These are phyloP conservation scores for Coranthus polyacanthus DNA, from an alignment of 2,797 vertebrate genomes.

Conservation along the genomic window DNA sequence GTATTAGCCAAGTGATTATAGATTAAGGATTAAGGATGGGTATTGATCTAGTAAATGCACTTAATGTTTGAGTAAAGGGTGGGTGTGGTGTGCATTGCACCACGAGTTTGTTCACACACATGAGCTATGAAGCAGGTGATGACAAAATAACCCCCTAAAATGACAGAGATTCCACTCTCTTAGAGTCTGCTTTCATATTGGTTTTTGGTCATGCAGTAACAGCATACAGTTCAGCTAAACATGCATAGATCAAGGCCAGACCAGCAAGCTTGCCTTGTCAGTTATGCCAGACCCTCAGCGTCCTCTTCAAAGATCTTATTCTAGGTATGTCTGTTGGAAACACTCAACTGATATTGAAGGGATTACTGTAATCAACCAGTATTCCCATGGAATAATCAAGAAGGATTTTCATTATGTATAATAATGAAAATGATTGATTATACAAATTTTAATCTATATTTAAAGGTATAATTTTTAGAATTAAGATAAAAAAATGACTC, in stretches of 20 bases:
- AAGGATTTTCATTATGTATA: background rate
- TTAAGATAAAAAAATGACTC: too few species aligned
- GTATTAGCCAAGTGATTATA: conserved; percentile 40
- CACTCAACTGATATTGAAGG: conserved; percentile 33
- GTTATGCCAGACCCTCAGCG: conserved; percentile 36
- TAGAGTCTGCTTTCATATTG: conserved; percentile 28
- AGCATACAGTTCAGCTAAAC: conserved; percentile 13
- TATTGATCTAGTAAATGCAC: conserved; percentile 36
- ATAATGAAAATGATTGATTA: conserved; percentile 30
- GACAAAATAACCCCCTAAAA: conserved; percentile 22
- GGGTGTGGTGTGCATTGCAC: background rate
- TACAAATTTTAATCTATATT: too few species aligned
- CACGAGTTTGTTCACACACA: conserved; percentile 15
- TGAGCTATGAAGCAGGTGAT: conserved; percentile 43
- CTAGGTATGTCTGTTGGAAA: conserved; percentile 21
- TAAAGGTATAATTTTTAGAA: conserved; percentile 41
- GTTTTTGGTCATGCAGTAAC: conserved; percentile 7
- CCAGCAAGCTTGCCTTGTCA: conserved; percentile 27
- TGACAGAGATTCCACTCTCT: conserved; percentile 19
- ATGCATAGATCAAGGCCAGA: conserved; percentile 51
- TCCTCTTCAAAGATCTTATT: conserved; percentile 8
- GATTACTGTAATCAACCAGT: conserved; percentile 49
- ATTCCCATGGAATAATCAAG: background rate
- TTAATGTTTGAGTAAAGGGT: conserved; percentile 14
- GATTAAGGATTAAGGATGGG: conserved; percentile 37